Percentiles rank a stretch among this genome's conserved stretches.
These are phyloP conservation scores for Hirtodrosophila duncani DNA, from an alignment of 2,888 invertebrate genomes.

Conservation along the genomic window DNA sequence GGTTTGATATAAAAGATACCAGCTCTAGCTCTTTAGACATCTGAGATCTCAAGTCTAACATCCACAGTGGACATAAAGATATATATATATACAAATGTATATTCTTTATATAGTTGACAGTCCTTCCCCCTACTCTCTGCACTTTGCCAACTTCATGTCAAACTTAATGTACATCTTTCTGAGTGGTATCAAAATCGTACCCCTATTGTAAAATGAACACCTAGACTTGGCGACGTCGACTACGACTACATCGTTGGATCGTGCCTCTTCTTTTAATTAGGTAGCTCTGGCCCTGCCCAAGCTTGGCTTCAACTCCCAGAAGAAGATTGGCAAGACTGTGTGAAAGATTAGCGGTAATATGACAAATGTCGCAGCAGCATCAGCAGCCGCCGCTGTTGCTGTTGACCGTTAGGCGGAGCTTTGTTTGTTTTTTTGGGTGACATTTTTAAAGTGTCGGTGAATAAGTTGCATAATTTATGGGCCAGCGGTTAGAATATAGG, in stretches of 20 bases:
- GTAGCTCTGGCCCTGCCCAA: constrained; percentile 27
- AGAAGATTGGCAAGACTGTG: constrained; percentile 40
- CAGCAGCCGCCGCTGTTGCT: too few species aligned
- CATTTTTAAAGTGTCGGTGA: constrained; percentile 17
- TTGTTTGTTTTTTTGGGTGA: constrained; percentile 34
- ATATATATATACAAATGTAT: too few species aligned
- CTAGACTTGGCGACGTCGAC: constrained; percentile 6
- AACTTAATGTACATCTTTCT: neutral
- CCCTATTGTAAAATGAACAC: constrained; percentile 3
- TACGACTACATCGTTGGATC: constrained; percentile 2
- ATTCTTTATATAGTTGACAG: too few species aligned
- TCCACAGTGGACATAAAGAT: too few species aligned
- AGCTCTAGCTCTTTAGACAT: too few species aligned
- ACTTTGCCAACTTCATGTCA: neutral
- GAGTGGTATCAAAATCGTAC: constrained; percentile 10
- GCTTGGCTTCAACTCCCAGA: constrained; percentile 6
- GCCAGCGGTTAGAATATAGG: constrained; percentile 23
- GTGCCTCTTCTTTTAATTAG: constrained; percentile 45
- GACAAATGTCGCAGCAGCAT: constrained; percentile 38
- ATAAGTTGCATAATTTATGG: constrained; percentile 51
- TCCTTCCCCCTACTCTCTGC: too few species aligned
- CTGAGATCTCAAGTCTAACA: too few species aligned
- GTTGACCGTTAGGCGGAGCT: constrained; percentile 48
- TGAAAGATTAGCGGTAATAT: constrained; percentile 58
- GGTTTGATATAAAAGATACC: too few species aligned